phyloP scores from a whole-genome alignment of 2,797 vertebrate species.

The Steatocranus sp. region DNA sequence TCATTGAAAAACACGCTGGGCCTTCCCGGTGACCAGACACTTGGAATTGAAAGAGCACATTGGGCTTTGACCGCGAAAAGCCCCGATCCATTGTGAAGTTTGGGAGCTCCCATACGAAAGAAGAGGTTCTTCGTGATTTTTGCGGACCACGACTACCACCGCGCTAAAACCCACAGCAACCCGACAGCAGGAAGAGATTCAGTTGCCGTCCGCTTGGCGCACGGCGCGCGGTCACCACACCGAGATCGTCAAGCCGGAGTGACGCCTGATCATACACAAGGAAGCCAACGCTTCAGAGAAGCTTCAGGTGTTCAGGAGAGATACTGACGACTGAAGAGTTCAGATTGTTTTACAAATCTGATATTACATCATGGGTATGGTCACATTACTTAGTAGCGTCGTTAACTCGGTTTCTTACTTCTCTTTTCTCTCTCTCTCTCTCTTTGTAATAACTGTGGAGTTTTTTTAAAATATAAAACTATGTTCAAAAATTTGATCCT shows the following conservation, averaged over 20 bases:
- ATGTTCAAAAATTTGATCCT: background rate
- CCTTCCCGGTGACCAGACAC: background rate
- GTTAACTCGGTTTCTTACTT: background rate
- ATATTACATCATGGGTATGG: background rate
- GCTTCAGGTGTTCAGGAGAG: background rate
- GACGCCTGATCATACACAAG: background rate
- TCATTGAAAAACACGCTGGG: background rate
- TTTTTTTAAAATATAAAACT: rapidly evolving
- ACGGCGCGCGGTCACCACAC: background rate
- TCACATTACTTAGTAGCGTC: background rate
- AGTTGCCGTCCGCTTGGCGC: rapidly evolving
- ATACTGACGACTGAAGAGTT: background rate
- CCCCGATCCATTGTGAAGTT: rapidly evolving
- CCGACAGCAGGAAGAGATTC: background rate
- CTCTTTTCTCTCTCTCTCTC: background rate
- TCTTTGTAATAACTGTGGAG: background rate
- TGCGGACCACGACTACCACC: rapidly evolving
- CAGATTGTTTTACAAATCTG: background rate
- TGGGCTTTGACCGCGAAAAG: background rate
- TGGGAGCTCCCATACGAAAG: rapidly evolving
- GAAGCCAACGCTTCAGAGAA: background rate
- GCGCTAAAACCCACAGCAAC: rapidly evolving
- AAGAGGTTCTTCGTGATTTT: background rate
- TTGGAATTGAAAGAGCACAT: background rate
- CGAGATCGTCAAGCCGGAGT: background rate